Percentiles rank a stretch among this genome's conserved stretches.
Evolutionary conservation across 2,888 invertebrate genomes (phyloP).

Genomic region (Watsonalla binaria): DNA sequence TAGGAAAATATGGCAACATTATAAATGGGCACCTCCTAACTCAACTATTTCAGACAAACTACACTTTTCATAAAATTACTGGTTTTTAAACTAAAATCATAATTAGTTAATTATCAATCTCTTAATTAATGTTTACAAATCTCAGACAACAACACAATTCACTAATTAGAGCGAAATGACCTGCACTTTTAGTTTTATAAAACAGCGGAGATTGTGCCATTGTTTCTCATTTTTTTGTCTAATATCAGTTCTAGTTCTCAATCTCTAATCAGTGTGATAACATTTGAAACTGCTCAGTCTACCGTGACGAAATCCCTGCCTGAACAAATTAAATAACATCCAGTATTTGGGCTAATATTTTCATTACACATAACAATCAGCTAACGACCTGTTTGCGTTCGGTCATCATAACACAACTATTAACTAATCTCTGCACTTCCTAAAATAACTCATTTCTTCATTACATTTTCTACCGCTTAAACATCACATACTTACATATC

Average conservation of each 20-base stretch:
- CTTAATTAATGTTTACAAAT: not conserved
- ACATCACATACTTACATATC: not conserved
- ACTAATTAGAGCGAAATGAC: too few species aligned
- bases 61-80: not conserved
- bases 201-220: too few species aligned
- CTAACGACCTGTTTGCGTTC: not conserved
- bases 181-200: too few species aligned
- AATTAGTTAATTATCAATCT: not conserved
- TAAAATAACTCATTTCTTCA: not conserved
- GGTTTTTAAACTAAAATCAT: not conserved
- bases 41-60: not conserved
- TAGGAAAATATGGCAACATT: slow-evolving; percentile 66
- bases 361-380: not conserved
- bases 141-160: too few species aligned
- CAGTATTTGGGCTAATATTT: too few species aligned
- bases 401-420: not conserved
- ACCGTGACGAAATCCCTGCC: too few species aligned
- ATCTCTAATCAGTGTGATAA: too few species aligned
- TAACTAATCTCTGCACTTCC: not conserved
- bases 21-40: slow-evolving; percentile 1
- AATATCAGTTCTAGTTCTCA: too few species aligned
- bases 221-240: too few species aligned
- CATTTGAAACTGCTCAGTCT: too few species aligned
- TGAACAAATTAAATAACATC: too few species aligned
- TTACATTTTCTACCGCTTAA: not conserved